These are phyloP conservation scores for Pseudanteris insignis DNA, from an alignment of 2,888 invertebrate genomes.

Conservation along the genomic window DNA sequence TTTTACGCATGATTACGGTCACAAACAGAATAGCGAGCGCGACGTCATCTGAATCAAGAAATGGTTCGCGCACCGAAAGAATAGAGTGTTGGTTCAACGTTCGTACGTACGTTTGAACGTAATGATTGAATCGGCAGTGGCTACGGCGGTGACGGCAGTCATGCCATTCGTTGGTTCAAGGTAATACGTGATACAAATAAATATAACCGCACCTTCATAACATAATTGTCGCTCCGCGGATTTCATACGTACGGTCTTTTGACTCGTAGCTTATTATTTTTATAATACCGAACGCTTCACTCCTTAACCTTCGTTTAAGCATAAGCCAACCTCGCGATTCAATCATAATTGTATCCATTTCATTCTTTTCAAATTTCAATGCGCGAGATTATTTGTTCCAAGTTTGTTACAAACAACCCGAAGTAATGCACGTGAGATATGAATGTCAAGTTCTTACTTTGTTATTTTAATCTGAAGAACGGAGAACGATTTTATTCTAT, in stretches of 20 bases:
- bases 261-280: background rate
- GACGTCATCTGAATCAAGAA: slow-evolving; percentile 42
- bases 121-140: slow-evolving; percentile 39
- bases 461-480: too few species aligned
- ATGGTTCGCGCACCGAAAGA: slow-evolving; percentile 31
- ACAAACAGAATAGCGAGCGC: slow-evolving; percentile 38
- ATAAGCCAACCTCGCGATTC: too few species aligned
- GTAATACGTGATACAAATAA: slow-evolving; percentile 36
- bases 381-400: too few species aligned
- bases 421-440: too few species aligned
- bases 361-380: too few species aligned
- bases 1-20: slow-evolving; percentile 46
- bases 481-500: too few species aligned
- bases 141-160: slow-evolving; percentile 18
- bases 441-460: too few species aligned
- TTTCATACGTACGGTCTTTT: slow-evolving; percentile 8
- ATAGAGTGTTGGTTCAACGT: slow-evolving; percentile 35
- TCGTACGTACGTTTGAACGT: slow-evolving; percentile 31
- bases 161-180: slow-evolving; percentile 39
- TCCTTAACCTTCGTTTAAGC: background rate
- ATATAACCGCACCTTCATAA: slow-evolving; percentile 40
- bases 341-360: too few species aligned
- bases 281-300: background rate
- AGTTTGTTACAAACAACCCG: too few species aligned
- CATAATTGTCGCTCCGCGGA: slow-evolving; percentile 19